These are phyloP conservation scores for Himalopsyche kuldschensis DNA, from an alignment of 2,888 invertebrate genomes.

Conservation along the genomic window DNA sequence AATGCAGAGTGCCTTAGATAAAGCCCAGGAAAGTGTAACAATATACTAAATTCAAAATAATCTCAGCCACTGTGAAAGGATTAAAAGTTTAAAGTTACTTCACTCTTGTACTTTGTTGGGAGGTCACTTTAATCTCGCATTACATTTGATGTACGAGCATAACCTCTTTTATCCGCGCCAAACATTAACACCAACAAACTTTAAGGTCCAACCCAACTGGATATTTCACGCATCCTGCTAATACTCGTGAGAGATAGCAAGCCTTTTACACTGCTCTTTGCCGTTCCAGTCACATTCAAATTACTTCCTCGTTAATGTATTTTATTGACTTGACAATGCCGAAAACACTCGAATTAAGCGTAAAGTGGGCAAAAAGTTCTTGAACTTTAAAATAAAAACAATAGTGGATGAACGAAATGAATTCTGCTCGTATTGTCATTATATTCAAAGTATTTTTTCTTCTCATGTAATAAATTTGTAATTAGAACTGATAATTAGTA, in stretches of 20 bases:
- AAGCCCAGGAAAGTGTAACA: background rate
- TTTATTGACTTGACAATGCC: background rate
- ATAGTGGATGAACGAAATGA: too few relatives aligned
- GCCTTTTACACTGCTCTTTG: background rate
- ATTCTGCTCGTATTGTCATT: too few relatives aligned
- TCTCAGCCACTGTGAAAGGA: background rate
- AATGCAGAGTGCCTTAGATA: background rate
- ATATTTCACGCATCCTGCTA: background rate
- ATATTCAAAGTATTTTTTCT: too few relatives aligned
- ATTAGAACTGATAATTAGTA: too few relatives aligned
- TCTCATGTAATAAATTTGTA: too few relatives aligned
- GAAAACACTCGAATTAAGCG: background rate
- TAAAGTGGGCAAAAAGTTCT: background rate
- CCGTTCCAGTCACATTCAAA: background rate
- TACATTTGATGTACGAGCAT: slow-evolving; percentile 1
- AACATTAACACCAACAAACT: slow-evolving; percentile 28
- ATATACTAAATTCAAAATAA: background rate
- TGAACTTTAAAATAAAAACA: too few relatives aligned
- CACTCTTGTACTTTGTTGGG: slow-evolving; percentile 1
- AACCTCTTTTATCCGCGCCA: slow-evolving; percentile 24
- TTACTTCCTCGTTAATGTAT: background rate
- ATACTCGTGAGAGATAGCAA: background rate
- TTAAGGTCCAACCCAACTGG: slow-evolving; percentile 17
- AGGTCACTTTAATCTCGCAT: background rate
- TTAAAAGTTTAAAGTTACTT: background rate